Percentiles rank a stretch among this genome's conserved stretches.
Evolutionary conservation across 2,888 invertebrate genomes (phyloP).

Genomic region (Caenorhabditis sp.): DNA sequence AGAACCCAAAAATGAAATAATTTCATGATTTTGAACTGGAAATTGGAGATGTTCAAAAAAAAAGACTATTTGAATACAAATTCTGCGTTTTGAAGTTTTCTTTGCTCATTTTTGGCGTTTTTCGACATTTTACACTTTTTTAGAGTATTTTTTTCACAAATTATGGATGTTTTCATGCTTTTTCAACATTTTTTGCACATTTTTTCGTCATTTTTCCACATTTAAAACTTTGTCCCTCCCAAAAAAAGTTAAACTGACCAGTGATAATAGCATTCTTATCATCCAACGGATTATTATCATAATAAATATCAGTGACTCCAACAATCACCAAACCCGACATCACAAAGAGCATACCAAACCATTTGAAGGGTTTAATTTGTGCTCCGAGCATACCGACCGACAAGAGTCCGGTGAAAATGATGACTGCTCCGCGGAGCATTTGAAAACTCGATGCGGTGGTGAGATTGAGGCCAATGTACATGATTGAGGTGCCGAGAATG

Average conservation of each 20-base stretch:
- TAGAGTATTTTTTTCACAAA: too few species aligned
- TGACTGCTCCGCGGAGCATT: constrained; percentile 90
- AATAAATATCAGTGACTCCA: constrained; percentile 69
- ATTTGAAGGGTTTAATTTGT: constrained; percentile 71
- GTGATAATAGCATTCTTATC: constrained; percentile 79
- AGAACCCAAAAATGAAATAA: constrained; percentile 54
- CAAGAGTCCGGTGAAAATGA: constrained; percentile 87
- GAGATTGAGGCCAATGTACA: constrained; percentile 89
- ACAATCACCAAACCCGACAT: constrained; percentile 71
- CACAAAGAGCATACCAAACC: constrained; percentile 73
- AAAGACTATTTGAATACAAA: too few species aligned
- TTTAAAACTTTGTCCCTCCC: too few species aligned
- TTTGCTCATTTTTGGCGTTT: background rate
- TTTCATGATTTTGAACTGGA: background rate
- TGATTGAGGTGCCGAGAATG: constrained; percentile 85
- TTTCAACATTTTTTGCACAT: constrained; percentile 8
- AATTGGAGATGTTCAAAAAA: too few species aligned
- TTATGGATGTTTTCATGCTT: too few species aligned
- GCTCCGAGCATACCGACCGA: constrained; percentile 83
- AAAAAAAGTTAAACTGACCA: constrained; percentile 43
- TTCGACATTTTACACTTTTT: too few species aligned
- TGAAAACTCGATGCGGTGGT: constrained; percentile 94
- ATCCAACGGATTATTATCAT: constrained; percentile 58
- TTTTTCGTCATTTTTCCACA: constrained; percentile 7
- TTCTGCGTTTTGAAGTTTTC: too few species aligned